Evolutionary conservation across 2,113 vertebrate genomes (phyloP).

Genomic region (Vulpes lagopus): DNA sequence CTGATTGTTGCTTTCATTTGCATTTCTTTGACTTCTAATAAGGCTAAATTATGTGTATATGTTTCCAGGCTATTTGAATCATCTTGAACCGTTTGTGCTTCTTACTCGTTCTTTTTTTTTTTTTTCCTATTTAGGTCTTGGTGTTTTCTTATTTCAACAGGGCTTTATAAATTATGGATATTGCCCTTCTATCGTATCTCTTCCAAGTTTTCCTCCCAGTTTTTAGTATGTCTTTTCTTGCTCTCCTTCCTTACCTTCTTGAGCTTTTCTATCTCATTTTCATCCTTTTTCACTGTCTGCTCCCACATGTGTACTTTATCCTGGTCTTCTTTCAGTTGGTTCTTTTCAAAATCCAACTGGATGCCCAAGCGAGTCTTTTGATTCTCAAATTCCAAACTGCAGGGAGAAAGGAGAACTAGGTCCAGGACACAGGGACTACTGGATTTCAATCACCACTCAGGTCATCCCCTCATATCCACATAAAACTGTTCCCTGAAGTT

Average conservation of each 20-base stretch:
- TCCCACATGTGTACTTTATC: slow-evolving; percentile 98
- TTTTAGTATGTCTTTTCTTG: slow-evolving; percentile 22
- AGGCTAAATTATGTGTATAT: slow-evolving; percentile 40
- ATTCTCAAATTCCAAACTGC: slow-evolving; percentile 93
- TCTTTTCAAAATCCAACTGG: slow-evolving; percentile 96
- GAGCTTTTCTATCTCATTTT: slow-evolving; percentile 95
- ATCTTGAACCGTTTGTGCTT: slow-evolving; percentile 34
- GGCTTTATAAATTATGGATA: slow-evolving; percentile 49
- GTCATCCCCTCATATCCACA: slow-evolving; percentile 15
- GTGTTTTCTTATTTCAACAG: slow-evolving; percentile 52
- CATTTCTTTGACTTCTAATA: slow-evolving; percentile 46
- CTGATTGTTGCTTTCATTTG: slow-evolving; percentile 25
- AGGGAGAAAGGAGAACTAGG: slow-evolving; percentile 45
- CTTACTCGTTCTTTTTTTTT: background rate
- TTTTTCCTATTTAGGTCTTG: background rate
- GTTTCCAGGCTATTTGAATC: slow-evolving; percentile 10
- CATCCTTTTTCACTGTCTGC: slow-evolving; percentile 96
- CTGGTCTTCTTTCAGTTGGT: slow-evolving; percentile 96
- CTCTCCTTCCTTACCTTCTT: slow-evolving; percentile 90
- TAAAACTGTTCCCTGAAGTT: slow-evolving; percentile 35
- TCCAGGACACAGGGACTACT: background rate
- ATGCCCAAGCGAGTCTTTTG: slow-evolving; percentile 97
- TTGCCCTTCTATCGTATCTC: background rate
- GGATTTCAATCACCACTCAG: background rate
- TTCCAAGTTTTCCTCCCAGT: slow-evolving; percentile 48